Conservation (phyloP, 2,888 invertebrate species). For the Elaeidobius kamerunicus region DNA sequence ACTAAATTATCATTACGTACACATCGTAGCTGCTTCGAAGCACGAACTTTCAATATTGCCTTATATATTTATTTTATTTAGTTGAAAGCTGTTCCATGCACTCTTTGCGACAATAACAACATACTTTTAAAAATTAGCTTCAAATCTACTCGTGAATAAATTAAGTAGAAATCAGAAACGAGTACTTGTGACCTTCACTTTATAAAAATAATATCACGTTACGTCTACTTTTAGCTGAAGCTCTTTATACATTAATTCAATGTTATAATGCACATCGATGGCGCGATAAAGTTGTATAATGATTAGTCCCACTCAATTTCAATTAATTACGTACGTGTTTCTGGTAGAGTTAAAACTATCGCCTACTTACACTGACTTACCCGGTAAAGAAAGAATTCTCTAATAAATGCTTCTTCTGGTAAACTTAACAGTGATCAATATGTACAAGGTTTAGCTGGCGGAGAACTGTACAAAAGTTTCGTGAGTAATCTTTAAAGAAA, state of each 20-base stretch:
- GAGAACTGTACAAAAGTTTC: not conserved
- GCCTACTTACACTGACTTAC: constrained; percentile 21
- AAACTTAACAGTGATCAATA: constrained; percentile 28
- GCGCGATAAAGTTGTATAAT: constrained; percentile 20
- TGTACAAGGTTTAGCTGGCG: constrained; percentile 17
- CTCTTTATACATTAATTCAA: too few relatives aligned
- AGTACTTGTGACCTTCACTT: too few relatives aligned
- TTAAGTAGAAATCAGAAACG: too few relatives aligned
- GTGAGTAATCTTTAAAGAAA: not conserved
- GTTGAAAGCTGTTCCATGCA: too few relatives aligned
- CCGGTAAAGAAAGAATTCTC: constrained; percentile 19
- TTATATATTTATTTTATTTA: too few relatives aligned
- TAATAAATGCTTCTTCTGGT: constrained; percentile 27
- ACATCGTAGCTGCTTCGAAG: too few relatives aligned
- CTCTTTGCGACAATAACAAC: too few relatives aligned
- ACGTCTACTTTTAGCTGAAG: not conserved
- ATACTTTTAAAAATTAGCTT: too few relatives aligned
- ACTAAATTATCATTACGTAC: too few relatives aligned
- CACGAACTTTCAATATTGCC: too few relatives aligned
- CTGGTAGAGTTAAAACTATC: constrained; percentile 7
- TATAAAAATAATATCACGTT: too few relatives aligned
- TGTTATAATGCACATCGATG: constrained; percentile 21
- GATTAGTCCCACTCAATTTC: constrained; percentile 29
- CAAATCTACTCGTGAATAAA: too few relatives aligned
- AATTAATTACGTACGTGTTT: constrained; percentile 22